Percentiles rank a stretch among this genome's conserved stretches.
phyloP scores from a whole-genome alignment of 1,140 invertebrate species.

The Aricia agestis region DNA sequence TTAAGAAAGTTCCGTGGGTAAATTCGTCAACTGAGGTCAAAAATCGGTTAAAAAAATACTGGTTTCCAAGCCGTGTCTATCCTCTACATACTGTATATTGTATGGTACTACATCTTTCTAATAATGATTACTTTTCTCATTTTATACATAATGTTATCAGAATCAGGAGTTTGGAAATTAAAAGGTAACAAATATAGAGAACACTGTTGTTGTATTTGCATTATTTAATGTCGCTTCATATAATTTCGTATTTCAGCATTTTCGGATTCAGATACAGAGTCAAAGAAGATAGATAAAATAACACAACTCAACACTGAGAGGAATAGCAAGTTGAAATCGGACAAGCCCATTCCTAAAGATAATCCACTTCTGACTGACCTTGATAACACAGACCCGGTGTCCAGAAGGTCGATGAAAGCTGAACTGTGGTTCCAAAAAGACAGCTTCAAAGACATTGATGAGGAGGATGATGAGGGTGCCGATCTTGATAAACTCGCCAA shows the following conservation, averaged over 20 bases:
- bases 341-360: slow-evolving; percentile 60
- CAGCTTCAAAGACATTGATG: slow-evolving; percentile 87
- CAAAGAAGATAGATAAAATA: slow-evolving; percentile 56
- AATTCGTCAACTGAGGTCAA: too few species aligned
- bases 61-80: too few species aligned
- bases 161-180: too few species aligned
- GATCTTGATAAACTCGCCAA: slow-evolving; percentile 89
- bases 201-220: neutral
- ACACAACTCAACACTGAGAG: slow-evolving; percentile 67
- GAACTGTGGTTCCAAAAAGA: slow-evolving; percentile 95
- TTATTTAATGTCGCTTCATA: too few species aligned
- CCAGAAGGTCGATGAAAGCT: slow-evolving; percentile 85
- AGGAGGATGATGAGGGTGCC: slow-evolving; percentile 89
- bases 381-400: slow-evolving; percentile 84
- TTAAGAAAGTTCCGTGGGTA: too few species aligned
- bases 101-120: neutral
- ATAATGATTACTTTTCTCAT: neutral
- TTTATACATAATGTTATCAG: too few species aligned
- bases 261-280: slow-evolving; percentile 73
- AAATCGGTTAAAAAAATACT: too few species aligned
- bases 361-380: slow-evolving; percentile 92
- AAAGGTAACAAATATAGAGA: neutral
- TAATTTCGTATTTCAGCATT: slow-evolving; percentile 70
- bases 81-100: too few species aligned
- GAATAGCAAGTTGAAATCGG: slow-evolving; percentile 56